These are phyloP conservation scores for Tuta absoluta DNA, from an alignment of 2,888 invertebrate species.

Conservation along the genomic window DNA sequence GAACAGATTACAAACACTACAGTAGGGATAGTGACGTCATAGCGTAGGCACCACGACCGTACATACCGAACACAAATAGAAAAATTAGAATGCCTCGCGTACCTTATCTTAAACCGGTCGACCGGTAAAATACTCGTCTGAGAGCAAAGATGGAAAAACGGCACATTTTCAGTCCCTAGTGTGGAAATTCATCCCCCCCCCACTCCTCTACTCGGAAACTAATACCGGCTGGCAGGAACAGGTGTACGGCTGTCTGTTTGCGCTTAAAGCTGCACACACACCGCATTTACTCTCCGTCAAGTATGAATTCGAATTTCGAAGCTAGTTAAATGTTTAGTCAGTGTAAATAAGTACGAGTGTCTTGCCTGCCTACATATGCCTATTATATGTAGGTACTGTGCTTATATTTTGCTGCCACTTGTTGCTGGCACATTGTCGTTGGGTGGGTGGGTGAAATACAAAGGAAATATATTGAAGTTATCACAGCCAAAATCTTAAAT, in stretches of 20 bases:
- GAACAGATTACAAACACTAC: no score
- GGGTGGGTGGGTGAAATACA: no score
- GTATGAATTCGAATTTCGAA: background rate
- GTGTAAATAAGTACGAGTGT: background rate
- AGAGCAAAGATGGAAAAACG: background rate
- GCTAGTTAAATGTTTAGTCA: background rate
- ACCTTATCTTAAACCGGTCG: background rate
- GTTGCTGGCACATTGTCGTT: background rate
- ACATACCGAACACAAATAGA: no score
- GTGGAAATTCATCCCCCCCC: background rate
- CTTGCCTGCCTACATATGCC: no score
- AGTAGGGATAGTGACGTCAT: no score
- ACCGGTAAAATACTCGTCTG: background rate
- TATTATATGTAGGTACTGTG: no score
- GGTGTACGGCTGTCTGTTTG: background rate
- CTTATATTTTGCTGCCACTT: constrained; percentile 1
- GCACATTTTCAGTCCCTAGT: background rate
- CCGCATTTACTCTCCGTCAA: background rate
- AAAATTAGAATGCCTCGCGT: background rate
- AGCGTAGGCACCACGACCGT: no score
- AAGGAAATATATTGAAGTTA: background rate
- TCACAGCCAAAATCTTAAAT: no score
- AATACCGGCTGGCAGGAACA: background rate
- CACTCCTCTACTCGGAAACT: background rate
- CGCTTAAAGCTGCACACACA: background rate